A percentile compares a stretch with the other conserved stretches of the same genome.
Conservation (phyloP, 2,888 invertebrate genomes). For the Aleiodes alternator region DNA sequence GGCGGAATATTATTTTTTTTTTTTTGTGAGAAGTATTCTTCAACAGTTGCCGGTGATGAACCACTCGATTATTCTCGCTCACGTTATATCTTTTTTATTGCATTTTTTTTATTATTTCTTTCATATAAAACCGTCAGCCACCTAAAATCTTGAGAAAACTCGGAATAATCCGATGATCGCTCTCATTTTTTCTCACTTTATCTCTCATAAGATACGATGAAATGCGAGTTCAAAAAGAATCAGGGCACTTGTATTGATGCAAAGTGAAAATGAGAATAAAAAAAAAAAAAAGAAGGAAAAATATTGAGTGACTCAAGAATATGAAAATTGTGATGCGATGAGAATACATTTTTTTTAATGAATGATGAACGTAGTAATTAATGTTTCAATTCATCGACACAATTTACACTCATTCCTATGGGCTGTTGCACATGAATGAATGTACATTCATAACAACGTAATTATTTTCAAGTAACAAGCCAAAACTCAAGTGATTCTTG, state of each 20-base stretch:
- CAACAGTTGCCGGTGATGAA: conserved; percentile 42
- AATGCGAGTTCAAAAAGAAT: neutral
- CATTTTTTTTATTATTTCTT: conserved; percentile 42
- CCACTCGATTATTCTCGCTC: conserved; percentile 48
- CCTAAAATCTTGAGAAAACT: too few relatives aligned
- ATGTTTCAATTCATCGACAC: conserved; percentile 26
- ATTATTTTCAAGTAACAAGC: conserved; percentile 5
- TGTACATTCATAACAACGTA: conserved; percentile 10
- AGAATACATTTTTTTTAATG: neutral
- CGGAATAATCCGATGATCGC: too few relatives aligned
- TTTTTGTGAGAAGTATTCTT: conserved; percentile 47
- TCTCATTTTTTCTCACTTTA: conserved; percentile 11
- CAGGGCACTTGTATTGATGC: neutral
- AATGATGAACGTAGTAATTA: neutral
- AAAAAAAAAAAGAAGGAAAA: neutral
- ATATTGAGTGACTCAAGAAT: neutral
- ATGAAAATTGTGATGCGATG: neutral
- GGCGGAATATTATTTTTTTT: conserved; percentile 9
- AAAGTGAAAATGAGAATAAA: neutral
- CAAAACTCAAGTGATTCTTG: neutral
- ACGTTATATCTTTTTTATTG: conserved; percentile 44
- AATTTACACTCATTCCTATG: neutral
- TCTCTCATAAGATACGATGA: neutral
- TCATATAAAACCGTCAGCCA: neutral
- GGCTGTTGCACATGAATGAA: neutral